Evolutionary conservation across 1,140 invertebrate species (phyloP).

Genomic region (Stenopsyche tienmushanensis): DNA sequence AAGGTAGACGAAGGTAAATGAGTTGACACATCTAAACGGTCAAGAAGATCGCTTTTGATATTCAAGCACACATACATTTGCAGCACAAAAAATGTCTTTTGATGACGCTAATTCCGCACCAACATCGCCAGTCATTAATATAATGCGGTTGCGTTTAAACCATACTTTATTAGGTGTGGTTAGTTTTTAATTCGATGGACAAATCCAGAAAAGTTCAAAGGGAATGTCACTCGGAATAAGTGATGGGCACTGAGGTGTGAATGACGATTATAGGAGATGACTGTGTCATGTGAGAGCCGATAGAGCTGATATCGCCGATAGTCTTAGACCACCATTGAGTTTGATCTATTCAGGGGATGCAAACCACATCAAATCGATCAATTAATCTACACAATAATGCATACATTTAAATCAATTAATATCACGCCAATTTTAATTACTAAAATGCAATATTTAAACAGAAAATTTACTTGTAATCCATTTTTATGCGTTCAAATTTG

Average conservation of each 20-base stretch:
- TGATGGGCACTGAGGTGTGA: slow-evolving; percentile 23
- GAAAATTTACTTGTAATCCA: too few species aligned
- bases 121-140: too few species aligned
- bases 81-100: too few species aligned
- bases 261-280: slow-evolving; percentile 24
- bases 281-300: slow-evolving; percentile 30
- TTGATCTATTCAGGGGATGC: slow-evolving; percentile 4
- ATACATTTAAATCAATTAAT: too few species aligned
- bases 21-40: slow-evolving; percentile 28
- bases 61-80: background rate
- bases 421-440: too few species aligned
- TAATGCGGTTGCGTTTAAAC: too few species aligned
- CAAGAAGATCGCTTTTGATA: slow-evolving; percentile 22
- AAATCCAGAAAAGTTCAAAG: slow-evolving; percentile 9
- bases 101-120: too few species aligned
- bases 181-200: too few species aligned
- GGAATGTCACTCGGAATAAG: slow-evolving; percentile 20
- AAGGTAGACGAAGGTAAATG: slow-evolving; percentile 33
- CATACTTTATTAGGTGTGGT: too few species aligned
- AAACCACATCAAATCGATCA: background rate
- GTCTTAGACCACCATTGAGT: slow-evolving; percentile 12
- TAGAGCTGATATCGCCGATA: slow-evolving; percentile 17
- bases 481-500: too few species aligned
- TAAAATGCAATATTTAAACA: too few species aligned
- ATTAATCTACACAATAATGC: too few species aligned